A percentile compares a stretch with the other conserved stretches of the same genome.
phyloP scores from a whole-genome alignment of 1,140 invertebrate genomes.

The Pseudobourletiella spinata region DNA sequence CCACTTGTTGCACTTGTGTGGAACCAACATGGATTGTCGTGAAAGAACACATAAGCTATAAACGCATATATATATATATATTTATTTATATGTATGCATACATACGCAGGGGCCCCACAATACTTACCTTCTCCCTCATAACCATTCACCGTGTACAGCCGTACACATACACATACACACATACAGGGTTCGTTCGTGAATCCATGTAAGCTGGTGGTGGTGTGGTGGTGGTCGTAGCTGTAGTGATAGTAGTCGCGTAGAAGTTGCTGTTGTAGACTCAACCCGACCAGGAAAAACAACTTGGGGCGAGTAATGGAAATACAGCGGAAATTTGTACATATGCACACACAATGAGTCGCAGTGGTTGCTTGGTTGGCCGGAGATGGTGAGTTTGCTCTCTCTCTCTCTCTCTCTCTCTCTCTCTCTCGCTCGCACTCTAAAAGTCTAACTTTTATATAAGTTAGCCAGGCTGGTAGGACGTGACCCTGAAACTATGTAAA shows the following conservation, averaged over 20 bases:
- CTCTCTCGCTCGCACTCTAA: no score
- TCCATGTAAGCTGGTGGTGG: neutral
- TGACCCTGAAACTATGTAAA: slow-evolving; percentile 24
- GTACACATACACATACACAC: no score
- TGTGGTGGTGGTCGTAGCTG: no score
- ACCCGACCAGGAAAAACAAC: slow-evolving; percentile 2
- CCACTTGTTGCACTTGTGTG: slow-evolving; percentile 1
- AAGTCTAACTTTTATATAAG: no score
- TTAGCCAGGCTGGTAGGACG: neutral
- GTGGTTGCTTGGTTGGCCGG: neutral
- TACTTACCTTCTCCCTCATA: no score
- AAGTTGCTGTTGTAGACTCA: neutral
- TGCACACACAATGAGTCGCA: neutral
- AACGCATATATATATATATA: neutral
- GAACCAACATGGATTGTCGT: neutral
- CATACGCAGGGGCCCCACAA: no score
- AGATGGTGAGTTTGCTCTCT: neutral
- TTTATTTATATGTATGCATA: no score
- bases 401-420: no score
- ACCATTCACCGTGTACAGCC: no score
- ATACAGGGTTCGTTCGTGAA: no score
- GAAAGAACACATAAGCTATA: neutral
- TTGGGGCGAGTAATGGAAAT: slow-evolving; percentile 1
- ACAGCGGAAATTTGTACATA: slow-evolving; percentile 2
- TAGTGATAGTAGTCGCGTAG: no score